Conservation (phyloP, 2,888 invertebrate species). For the Pterostichus niger region DNA sequence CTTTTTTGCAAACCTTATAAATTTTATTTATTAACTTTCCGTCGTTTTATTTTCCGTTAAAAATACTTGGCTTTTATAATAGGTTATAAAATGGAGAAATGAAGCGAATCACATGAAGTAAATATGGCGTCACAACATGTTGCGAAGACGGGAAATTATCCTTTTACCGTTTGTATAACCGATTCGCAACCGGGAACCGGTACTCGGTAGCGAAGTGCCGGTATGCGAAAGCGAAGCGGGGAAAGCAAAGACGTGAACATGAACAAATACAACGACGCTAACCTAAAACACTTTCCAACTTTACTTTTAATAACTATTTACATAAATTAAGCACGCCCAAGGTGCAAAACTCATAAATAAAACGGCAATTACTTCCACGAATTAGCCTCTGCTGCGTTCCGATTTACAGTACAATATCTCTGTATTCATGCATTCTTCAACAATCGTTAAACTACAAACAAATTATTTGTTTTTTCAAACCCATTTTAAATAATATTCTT, state of each 20-base stretch:
- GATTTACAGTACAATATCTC: slow-evolving; percentile 54
- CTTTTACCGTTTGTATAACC: slow-evolving; percentile 43
- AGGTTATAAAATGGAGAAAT: slow-evolving; percentile 3
- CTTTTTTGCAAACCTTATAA: slow-evolving; percentile 1
- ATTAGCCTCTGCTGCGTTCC: slow-evolving; percentile 56
- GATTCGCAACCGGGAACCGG: slow-evolving; percentile 33
- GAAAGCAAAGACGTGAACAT: slow-evolving; percentile 50
- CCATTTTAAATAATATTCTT: not conserved
- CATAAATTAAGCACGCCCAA: slow-evolving; percentile 65
- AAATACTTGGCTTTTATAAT: not conserved
- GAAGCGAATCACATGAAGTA: slow-evolving; percentile 6
- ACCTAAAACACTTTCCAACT: slow-evolving; percentile 62
- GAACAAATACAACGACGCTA: slow-evolving; percentile 48
- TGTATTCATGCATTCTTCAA: slow-evolving; percentile 10
- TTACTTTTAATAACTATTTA: slow-evolving; percentile 67
- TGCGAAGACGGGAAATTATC: slow-evolving; percentile 37
- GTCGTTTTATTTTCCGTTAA: not conserved
- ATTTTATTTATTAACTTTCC: slow-evolving; percentile 22
- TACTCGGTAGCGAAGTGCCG: slow-evolving; percentile 16
- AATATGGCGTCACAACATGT: slow-evolving; percentile 49
- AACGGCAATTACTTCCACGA: slow-evolving; percentile 64
- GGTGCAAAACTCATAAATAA: slow-evolving; percentile 65
- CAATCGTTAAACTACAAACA: not conserved
- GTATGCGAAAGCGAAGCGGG: slow-evolving; percentile 42
- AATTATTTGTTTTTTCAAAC: slow-evolving; percentile 7